A percentile compares a stretch with the other conserved stretches of the same genome.
Conservation (phyloP, 1,140 invertebrate species). For the Melanaphis sacchari region DNA sequence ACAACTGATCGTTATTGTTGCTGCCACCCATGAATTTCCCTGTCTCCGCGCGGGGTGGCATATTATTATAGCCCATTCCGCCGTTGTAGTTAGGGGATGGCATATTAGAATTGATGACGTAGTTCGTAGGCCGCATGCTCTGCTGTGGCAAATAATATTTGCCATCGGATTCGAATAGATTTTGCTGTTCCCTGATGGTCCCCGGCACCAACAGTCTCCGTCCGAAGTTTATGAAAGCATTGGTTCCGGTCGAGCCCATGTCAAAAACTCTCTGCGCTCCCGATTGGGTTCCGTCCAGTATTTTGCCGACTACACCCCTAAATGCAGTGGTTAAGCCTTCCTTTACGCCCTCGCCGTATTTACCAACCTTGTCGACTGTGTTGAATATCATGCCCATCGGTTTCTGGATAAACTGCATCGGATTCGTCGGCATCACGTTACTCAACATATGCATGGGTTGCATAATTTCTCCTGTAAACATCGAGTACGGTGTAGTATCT, state of each 20-base stretch:
- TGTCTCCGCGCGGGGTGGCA: not conserved
- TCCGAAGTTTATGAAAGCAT: not conserved
- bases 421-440: not conserved
- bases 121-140: not conserved
- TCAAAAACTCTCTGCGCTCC: not conserved
- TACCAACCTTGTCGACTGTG: not conserved
- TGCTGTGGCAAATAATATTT: not conserved
- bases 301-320: not conserved
- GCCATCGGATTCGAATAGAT: no score
- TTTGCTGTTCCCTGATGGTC: not conserved
- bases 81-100: no score
- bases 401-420: not conserved
- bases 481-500: not conserved
- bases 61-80: not conserved
- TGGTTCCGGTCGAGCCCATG: not conserved
- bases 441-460: not conserved
- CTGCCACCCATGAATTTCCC: not conserved
- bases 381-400: not conserved
- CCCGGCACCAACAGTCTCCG: not conserved
- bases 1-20: not conserved
- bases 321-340: not conserved
- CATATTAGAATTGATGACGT: not conserved
- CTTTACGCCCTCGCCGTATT: not conserved
- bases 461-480: not conserved
- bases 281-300: not conserved